These are phyloP conservation scores for Chlorospingus semifuscus DNA, from an alignment of 2,797 vertebrate species.

Conservation along the genomic window DNA sequence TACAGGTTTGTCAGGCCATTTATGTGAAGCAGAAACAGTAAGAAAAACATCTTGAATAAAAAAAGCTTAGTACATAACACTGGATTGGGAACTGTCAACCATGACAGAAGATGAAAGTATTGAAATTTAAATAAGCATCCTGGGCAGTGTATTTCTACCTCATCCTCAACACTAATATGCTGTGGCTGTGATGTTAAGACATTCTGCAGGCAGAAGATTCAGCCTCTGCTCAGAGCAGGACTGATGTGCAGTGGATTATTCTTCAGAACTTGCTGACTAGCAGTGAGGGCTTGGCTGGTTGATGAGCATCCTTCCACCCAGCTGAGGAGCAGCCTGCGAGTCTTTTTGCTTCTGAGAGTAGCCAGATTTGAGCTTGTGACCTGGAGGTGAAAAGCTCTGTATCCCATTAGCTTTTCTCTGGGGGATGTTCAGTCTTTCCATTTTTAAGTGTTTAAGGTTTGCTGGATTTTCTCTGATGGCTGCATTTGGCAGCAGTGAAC, in stretches of 20 bases:
- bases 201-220: not conserved
- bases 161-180: not conserved
- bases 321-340: not conserved
- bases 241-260: not conserved
- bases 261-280: not conserved
- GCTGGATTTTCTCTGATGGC: not conserved
- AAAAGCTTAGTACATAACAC: constrained; percentile 7
- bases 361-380: constrained; percentile 24
- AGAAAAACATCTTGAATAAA: constrained; percentile 1
- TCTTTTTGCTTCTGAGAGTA: not conserved
- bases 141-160: not conserved
- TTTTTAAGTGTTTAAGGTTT: constrained; percentile 7
- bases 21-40: constrained; percentile 5
- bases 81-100: not conserved
- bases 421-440: not conserved
- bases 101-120: not conserved
- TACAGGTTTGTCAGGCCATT: not conserved
- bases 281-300: not conserved
- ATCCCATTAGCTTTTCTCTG: not conserved
- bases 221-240: not conserved
- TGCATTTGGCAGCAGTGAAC: constrained; percentile 4
- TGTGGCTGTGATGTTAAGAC: not conserved
- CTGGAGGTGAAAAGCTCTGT: not conserved
- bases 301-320: not conserved
- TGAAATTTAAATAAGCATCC: constrained; percentile 22